Evolutionary conservation across 2,113 vertebrate genomes (phyloP).

Genomic region (Pseudorhombus dupliciocellatus): DNA sequence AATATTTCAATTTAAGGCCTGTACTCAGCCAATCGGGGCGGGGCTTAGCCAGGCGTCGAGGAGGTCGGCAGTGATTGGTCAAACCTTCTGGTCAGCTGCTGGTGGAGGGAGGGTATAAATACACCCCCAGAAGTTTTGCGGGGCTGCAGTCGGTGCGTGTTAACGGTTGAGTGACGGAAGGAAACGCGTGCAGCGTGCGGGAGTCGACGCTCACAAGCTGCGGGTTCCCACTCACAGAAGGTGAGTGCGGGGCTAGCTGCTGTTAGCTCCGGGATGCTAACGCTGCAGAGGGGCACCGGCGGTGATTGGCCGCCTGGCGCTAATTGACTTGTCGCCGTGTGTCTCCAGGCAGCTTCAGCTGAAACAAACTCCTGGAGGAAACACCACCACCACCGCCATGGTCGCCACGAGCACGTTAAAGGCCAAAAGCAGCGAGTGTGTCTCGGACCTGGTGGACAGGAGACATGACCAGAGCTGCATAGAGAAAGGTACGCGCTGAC

Average conservation of each 20-base stretch:
- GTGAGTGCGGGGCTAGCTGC: constrained; percentile 34
- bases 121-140: neutral
- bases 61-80: constrained; percentile 70
- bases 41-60: neutral
- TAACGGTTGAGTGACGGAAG: constrained; percentile 8
- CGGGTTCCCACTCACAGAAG: constrained; percentile 46
- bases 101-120: constrained; percentile 71
- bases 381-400: constrained; percentile 52
- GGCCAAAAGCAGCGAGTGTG: constrained; percentile 71
- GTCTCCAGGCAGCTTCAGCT: constrained; percentile 28
- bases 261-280: too few relatives aligned
- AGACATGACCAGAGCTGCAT: constrained; percentile 74
- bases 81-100: constrained; percentile 60
- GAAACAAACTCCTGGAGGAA: constrained; percentile 2
- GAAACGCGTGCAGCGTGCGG: neutral
- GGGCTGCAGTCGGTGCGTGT: constrained; percentile 11
- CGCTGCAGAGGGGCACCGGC: neutral
- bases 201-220: constrained; percentile 42
- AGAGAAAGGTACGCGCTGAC: constrained; percentile 77
- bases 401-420: constrained; percentile 80
- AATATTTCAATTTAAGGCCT: neutral
- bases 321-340: constrained; percentile 4
- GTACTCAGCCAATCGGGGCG: constrained; percentile 61
- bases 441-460: constrained; percentile 66
- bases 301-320: neutral